Conservation (phyloP, 2,797 vertebrate genomes). For the Ctenochaetus hawaiiensis region DNA sequence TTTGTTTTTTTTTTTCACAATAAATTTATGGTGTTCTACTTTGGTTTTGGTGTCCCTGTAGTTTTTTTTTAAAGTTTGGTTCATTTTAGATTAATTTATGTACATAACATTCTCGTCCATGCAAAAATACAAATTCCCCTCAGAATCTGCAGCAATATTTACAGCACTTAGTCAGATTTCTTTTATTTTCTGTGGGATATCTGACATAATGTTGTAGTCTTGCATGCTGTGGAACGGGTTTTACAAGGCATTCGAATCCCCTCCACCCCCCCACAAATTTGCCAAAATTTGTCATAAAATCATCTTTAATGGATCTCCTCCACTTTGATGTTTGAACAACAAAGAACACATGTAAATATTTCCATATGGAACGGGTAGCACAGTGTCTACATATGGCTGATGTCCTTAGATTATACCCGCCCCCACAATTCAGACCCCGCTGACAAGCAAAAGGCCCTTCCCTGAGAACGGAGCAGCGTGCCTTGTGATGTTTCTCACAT, state of each 20-base stretch:
- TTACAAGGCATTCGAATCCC: conserved; percentile 70
- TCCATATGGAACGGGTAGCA: conserved; percentile 74
- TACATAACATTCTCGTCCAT: neutral
- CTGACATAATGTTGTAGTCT: conserved; percentile 61
- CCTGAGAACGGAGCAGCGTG: conserved; percentile 53
- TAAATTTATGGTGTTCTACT: conserved; percentile 91
- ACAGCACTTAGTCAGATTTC: conserved; percentile 16
- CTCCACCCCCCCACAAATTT: conserved; percentile 66
- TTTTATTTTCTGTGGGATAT: conserved; percentile 38
- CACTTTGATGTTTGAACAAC: conserved; percentile 77
- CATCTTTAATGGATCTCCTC: conserved; percentile 71
- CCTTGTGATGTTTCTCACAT: conserved; percentile 76
- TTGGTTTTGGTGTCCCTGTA: conserved; percentile 40
- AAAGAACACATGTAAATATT: conserved; percentile 78
- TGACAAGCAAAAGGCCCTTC: conserved; percentile 72
- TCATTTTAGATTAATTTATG: conserved; percentile 16
- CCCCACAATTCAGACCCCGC: conserved; percentile 62
- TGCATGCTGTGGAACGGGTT: conserved; percentile 61
- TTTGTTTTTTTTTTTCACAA: conserved; percentile 87
- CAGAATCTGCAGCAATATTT: conserved; percentile 16
- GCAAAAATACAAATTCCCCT: conserved; percentile 9
- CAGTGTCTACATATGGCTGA: conserved; percentile 71
- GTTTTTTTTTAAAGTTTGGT: neutral
- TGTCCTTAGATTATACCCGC: conserved; percentile 45
- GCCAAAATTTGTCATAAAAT: conserved; percentile 82